Conservation (phyloP, 1,140 invertebrate genomes). For the Portunus trituberculatus region DNA sequence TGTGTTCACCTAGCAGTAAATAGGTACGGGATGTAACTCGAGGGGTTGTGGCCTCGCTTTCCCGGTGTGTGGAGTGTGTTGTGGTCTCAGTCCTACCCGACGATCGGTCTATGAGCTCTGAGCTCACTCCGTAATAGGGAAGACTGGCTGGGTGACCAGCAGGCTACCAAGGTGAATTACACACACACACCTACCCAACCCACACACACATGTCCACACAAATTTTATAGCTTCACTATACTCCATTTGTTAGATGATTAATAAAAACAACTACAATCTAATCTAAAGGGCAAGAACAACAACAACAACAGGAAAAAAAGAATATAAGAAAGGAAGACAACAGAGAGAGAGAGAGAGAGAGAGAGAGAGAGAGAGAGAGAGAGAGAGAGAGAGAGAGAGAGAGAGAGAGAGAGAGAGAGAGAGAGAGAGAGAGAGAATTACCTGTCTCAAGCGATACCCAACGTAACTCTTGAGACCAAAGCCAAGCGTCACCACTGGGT, state of each 20-base stretch:
- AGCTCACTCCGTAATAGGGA: too few relatives aligned
- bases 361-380: neutral
- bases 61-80: too few relatives aligned
- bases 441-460: slow-evolving; percentile 90
- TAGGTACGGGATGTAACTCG: too few relatives aligned
- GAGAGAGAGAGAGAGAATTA: slow-evolving; percentile 77
- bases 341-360: neutral
- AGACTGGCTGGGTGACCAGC: too few relatives aligned
- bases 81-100: too few relatives aligned
- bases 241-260: too few relatives aligned
- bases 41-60: too few relatives aligned
- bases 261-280: too few relatives aligned
- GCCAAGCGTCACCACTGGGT: slow-evolving; percentile 97
- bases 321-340: neutral
- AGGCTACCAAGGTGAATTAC: too few relatives aligned
- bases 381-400: neutral
- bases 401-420: slow-evolving; percentile 17
- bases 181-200: neutral
- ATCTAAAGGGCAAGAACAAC: neutral
- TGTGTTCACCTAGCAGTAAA: too few relatives aligned
- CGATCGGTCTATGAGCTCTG: too few relatives aligned
- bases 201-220: neutral
- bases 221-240: too few relatives aligned
- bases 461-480: slow-evolving; percentile 98
- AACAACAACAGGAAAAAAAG: neutral